These are phyloP conservation scores for Aphidoletes aphidimyza DNA, from an alignment of 2,888 invertebrate genomes.

Conservation along the genomic window DNA sequence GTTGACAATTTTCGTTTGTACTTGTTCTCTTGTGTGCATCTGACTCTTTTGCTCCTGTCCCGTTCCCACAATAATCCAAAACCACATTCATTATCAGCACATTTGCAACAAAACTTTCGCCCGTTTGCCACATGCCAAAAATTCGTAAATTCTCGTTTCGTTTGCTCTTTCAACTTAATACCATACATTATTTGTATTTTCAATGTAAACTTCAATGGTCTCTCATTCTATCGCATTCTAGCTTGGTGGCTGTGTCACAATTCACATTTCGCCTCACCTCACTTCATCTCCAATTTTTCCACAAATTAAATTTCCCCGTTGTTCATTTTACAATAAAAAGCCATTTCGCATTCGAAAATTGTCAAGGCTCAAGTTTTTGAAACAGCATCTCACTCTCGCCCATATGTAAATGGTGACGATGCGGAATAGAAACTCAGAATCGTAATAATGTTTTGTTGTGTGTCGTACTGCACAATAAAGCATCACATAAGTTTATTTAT, in stretches of 20 bases:
- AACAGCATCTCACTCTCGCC: background rate
- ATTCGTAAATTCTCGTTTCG: background rate
- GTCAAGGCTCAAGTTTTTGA: background rate
- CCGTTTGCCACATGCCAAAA: conserved; percentile 35
- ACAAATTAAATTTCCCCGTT: conserved; percentile 51
- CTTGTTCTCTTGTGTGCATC: too few relatives aligned
- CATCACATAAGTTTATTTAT: conserved; percentile 46
- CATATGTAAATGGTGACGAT: conserved; percentile 1
- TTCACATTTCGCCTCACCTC: background rate
- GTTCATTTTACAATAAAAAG: conserved; percentile 41
- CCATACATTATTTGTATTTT: conserved; percentile 15
- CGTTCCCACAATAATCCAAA: background rate
- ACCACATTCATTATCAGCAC: conserved; percentile 53
- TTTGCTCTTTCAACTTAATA: conserved; percentile 42
- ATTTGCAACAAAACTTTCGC: conserved; percentile 24
- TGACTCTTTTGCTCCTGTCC: too few relatives aligned
- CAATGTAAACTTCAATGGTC: background rate
- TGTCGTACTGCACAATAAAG: background rate
- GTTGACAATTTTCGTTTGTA: conserved; percentile 28
- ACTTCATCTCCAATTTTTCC: conserved; percentile 12
- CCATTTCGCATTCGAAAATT: conserved; percentile 5
- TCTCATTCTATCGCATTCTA: too few relatives aligned
- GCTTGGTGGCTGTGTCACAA: background rate
- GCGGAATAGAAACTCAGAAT: background rate
- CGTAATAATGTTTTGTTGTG: conserved; percentile 21